Evolutionary conservation across 2,888 invertebrate genomes (phyloP).

Genomic region (Argyra leucocephala): DNA sequence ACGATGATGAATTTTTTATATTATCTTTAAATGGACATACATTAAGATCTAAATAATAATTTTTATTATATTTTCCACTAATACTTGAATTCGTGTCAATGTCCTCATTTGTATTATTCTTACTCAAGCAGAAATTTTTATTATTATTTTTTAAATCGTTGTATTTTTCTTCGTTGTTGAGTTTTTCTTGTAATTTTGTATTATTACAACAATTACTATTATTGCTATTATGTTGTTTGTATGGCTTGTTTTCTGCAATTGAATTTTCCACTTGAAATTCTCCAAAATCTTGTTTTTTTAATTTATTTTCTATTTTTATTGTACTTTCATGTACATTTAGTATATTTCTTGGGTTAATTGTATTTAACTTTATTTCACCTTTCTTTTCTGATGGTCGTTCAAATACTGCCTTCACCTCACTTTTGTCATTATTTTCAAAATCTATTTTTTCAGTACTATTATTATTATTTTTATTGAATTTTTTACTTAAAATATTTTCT

Average conservation of each 20-base stretch:
- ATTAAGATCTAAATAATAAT: neutral
- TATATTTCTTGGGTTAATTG: neutral
- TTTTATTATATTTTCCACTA: neutral
- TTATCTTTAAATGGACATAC: neutral
- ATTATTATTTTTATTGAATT: too few species aligned
- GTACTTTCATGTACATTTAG: neutral
- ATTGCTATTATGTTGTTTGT: neutral
- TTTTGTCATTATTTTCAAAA: too few species aligned
- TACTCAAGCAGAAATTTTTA: neutral
- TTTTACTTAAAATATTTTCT: too few species aligned
- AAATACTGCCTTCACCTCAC: too few species aligned
- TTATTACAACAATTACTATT: neutral
- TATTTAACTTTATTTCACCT: neutral
- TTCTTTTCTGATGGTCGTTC: neutral
- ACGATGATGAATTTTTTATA: neutral
- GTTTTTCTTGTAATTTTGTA: neutral
- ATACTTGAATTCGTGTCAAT: neutral
- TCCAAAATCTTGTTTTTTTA: neutral
- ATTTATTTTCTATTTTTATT: neutral
- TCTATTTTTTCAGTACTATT: too few species aligned
- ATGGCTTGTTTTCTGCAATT: neutral
- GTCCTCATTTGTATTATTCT: neutral
- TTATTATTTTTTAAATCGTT: neutral
- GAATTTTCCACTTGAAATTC: constrained; percentile 2
- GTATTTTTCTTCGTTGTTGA: neutral